A percentile compares a stretch with the other conserved stretches of the same genome.
phyloP scores from a whole-genome alignment of 2,797 vertebrate species.

The Hybognathus amarus region DNA sequence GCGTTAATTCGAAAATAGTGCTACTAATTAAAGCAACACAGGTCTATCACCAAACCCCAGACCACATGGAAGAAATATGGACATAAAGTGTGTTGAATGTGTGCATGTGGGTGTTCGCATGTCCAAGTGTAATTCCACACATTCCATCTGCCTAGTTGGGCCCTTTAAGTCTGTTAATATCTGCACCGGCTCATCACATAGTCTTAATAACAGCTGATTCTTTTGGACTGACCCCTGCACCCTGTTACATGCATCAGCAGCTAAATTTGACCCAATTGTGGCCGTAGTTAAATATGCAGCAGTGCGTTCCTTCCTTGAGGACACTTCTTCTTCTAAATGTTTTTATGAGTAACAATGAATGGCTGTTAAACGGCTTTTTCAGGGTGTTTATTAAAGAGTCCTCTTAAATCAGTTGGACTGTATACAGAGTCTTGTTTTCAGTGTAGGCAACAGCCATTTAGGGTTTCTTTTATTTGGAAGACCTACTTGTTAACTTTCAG shows the following conservation, averaged over 20 bases:
- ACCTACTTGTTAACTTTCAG: neutral
- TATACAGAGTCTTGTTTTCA: constrained; percentile 18
- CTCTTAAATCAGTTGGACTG: constrained; percentile 29
- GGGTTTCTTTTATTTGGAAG: neutral
- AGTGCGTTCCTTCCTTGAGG: constrained; percentile 2
- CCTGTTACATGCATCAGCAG: constrained; percentile 18
- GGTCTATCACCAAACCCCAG: neutral
- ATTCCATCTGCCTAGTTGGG: constrained; percentile 11
- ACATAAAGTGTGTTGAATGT: constrained; percentile 6
- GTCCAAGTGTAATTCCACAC: constrained; percentile 36
- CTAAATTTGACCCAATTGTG: constrained; percentile 46
- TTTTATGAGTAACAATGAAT: constrained; percentile 25
- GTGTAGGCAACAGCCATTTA: constrained; percentile 3
- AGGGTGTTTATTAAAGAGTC: constrained; percentile 34
- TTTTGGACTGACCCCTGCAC: neutral
- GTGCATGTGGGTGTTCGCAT: constrained; percentile 24
- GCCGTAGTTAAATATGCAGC: neutral
- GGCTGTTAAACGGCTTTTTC: constrained; percentile 34
- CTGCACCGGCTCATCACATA: constrained; percentile 15
- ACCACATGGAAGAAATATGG: constrained; percentile 28
- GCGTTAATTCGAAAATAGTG: neutral
- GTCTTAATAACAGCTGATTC: constrained; percentile 37
- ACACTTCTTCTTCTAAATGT: neutral
- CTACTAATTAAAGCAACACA: neutral
- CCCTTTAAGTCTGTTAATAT: constrained; percentile 23